Evolutionary conservation across 2,888 invertebrate species (phyloP).

Genomic region (Coenonympha arcania): DNA sequence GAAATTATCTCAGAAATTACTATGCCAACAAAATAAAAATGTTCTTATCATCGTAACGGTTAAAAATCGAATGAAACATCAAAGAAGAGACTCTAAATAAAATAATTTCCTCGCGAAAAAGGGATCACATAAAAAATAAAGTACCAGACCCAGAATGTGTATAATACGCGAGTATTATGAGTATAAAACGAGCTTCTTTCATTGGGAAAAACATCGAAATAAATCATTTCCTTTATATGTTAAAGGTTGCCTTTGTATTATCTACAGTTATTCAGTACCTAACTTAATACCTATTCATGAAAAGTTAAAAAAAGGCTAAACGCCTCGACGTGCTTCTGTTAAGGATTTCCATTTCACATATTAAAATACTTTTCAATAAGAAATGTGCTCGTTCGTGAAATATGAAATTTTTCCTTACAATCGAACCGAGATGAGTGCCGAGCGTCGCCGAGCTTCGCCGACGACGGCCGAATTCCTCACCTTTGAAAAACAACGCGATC

Average conservation of each 20-base stretch:
- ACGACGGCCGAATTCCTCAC: conserved; percentile 62
- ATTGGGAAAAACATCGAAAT: conserved; percentile 7
- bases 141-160: neutral
- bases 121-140: neutral
- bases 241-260: conserved; percentile 6
- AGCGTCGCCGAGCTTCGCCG: conserved; percentile 48
- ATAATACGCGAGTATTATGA: conserved; percentile 3
- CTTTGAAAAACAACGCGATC: conserved; percentile 54
- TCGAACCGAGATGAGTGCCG: conserved; percentile 66
- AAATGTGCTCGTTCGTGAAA: conserved; percentile 44
- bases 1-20: no score
- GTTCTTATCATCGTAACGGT: neutral
- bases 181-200: conserved; percentile 3
- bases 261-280: conserved; percentile 9
- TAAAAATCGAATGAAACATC: neutral
- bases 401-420: conserved; percentile 62
- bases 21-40: no score
- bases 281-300: conserved; percentile 16
- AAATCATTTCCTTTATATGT: conserved; percentile 6
- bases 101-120: neutral
- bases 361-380: conserved; percentile 41
- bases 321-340: conserved; percentile 3
- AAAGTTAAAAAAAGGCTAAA: conserved; percentile 8
- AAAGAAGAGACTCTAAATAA: neutral
- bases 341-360: conserved; percentile 32